Evolutionary conservation across 2,797 vertebrate genomes (phyloP), one percentile per base, ranked within the genome.

Genomic region (Microchirus variegatus): DNA sequence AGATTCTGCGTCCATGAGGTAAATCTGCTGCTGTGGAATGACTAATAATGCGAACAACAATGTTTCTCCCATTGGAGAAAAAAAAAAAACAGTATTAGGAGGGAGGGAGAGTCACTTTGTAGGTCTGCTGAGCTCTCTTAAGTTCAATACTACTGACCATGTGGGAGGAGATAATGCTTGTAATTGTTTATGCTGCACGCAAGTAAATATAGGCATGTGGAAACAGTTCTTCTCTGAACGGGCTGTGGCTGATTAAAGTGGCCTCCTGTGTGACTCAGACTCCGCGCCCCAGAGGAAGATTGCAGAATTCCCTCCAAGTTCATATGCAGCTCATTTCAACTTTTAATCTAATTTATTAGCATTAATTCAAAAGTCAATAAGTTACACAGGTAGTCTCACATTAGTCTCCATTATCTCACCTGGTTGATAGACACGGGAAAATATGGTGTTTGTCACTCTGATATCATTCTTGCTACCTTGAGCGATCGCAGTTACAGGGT

Each of bases 321-420:
- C 74, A 82, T 80, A 62, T 53, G 56, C 54, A 53, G 65, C 82
- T 84, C 61, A 66, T 88, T 87, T 80, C 2, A 81, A 87, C 83
- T 88, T 89, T 87, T 87, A 83, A 89, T 89, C 74, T 10, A 36
- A 86, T 89, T 87, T 68, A 83, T 81, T 75, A 74, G 48, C 83
- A 73, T 86, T 83, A 80, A 90, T 81, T 81, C 72, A 70, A 70
- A 85, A 85, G 86, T 90, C 88, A 89, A 83, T 89, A 88, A 87
- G 78, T 83, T 77, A 52, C 69, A 71, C 65, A 81, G 52, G 52
- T 66, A 80, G 71, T 70, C 63, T 37, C 69, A 41, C 88, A 90
- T 90, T 88, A 88, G 70, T 91, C 85, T 89, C 76, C 71, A 87
- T 89, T 87, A 88, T 61, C 78, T 78, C 73, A 78, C 72, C 69